A percentile compares a stretch with the other conserved stretches of the same genome.
phyloP scores from a whole-genome alignment of 2,888 invertebrate genomes.

The Temnothorax rugatulus region DNA sequence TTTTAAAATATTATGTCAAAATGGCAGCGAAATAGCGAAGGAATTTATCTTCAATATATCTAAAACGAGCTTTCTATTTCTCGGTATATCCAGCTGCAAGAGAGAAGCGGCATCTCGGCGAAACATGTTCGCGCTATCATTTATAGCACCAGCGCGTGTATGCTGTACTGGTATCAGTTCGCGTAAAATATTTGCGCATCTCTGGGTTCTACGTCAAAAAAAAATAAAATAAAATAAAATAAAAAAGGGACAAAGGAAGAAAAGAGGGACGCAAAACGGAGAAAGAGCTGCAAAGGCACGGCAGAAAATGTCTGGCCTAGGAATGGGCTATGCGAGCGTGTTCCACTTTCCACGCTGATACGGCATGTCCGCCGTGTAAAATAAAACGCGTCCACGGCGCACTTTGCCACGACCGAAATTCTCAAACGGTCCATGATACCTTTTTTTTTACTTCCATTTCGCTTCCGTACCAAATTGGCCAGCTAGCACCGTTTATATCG shows the following conservation, averaged over 20 bases:
- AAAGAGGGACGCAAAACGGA: constrained; percentile 23
- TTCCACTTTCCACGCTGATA: constrained; percentile 74
- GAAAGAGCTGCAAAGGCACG: constrained; percentile 49
- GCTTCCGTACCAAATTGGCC: constrained; percentile 68
- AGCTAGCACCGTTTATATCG: constrained; percentile 72
- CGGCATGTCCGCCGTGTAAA: constrained; percentile 73
- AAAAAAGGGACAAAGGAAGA: constrained; percentile 32
- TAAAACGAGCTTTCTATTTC: constrained; percentile 55
- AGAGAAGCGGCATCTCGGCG: constrained; percentile 62
- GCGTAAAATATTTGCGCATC: constrained; percentile 68
- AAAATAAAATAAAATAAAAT: constrained; percentile 15
- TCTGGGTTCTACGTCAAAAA: constrained; percentile 47
- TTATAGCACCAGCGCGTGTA: constrained; percentile 49
- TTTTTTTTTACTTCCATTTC: constrained; percentile 69
- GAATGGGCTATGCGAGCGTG: constrained; percentile 60
- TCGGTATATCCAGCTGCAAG: constrained; percentile 52
- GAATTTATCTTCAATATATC: constrained; percentile 60
- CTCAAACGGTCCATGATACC: constrained; percentile 45
- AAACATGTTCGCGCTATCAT: constrained; percentile 70
- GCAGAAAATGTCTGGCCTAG: constrained; percentile 64
- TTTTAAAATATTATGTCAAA: constrained; percentile 16
- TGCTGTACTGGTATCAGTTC: constrained; percentile 61
- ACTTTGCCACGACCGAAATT: constrained; percentile 64
- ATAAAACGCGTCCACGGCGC: constrained; percentile 67
- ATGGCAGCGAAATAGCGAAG: background rate